Conservation (phyloP, 1,140 invertebrate species). For the Anastrepha ludens region DNA sequence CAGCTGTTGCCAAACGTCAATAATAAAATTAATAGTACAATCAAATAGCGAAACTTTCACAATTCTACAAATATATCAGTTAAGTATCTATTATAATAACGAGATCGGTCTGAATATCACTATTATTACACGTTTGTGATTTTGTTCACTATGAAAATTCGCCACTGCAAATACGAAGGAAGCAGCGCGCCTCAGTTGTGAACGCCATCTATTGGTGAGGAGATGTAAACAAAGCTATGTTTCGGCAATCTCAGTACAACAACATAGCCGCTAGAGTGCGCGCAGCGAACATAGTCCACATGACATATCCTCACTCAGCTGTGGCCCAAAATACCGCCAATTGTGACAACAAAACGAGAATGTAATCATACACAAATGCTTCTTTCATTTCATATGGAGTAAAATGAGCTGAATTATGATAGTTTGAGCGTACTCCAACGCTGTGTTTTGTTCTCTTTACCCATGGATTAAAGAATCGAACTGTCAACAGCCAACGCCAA, state of each 20-base stretch:
- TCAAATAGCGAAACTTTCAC: too few relatives aligned
- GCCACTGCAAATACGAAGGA: too few relatives aligned
- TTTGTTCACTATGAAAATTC: too few relatives aligned
- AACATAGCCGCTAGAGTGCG: background rate
- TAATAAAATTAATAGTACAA: too few relatives aligned
- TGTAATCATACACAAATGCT: background rate
- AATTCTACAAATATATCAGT: too few relatives aligned
- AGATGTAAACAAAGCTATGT: background rate
- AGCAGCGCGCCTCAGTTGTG: too few relatives aligned
- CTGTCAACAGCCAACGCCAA: too few relatives aligned
- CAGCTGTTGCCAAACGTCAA: too few relatives aligned
- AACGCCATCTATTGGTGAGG: background rate
- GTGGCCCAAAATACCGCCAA: background rate
- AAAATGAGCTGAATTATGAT: background rate
- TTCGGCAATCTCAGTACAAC: background rate
- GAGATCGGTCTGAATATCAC: too few relatives aligned
- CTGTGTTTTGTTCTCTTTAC: background rate
- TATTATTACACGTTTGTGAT: too few relatives aligned
- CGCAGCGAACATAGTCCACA: background rate
- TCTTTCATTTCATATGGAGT: constrained; percentile 8
- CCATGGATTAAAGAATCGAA: background rate
- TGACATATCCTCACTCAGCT: background rate
- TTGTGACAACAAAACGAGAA: background rate
- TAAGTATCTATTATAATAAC: too few relatives aligned
- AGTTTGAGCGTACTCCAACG: background rate